Evolutionary conservation across 2,888 invertebrate species (phyloP), one percentile per base, ranked within the genome.

Genomic region (Dugesia japonica): DNA sequence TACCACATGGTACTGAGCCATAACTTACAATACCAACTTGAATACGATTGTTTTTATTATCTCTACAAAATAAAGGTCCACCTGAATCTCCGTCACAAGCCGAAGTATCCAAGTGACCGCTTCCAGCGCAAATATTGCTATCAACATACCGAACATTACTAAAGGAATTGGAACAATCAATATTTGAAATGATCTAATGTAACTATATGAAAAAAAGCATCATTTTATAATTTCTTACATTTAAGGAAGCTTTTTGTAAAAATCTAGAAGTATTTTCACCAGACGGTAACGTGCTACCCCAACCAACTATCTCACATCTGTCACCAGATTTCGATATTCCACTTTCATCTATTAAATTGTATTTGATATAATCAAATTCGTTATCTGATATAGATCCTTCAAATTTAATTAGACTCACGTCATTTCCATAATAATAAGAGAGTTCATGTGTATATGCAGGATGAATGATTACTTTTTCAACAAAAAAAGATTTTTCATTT

Each of bases 51-150:
- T 56, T n/a, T 20, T 56, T 26, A 7, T 23, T 26, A n/a, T 72
- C 28, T 1, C 1, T 71, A 26, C 75, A 75, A 26, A 71, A 75
- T 15, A 75, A 26, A 15, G 75, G 75, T 28, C 75, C 75, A n/a
- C 75, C 75, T 20, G 75, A 75, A 13, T 75, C 75, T 20, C 75
- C 75, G 1, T 26, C 23, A 27, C 75, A 75, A 42, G 75, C 75
- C 26, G 42, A 71, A 20, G 42, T 38, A 23, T 20, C n/a, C 17
- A 4, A 1, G 72, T 73, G 17, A 20, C 75, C 75, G 23, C 26
- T 72, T n/a, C 75, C 75, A 27, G 75, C 75, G 26, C 75, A 75
- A 31, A 75, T 42, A 42, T 75, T 42, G 27, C 71, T 75, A 42
- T 20, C 23, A 42, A 26, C 73, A n/a, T 28, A 20, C n/a, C 20